These are phyloP conservation scores for Probaryconus sp. DNA, from an alignment of 1,140 invertebrate genomes.

Conservation along the genomic window DNA sequence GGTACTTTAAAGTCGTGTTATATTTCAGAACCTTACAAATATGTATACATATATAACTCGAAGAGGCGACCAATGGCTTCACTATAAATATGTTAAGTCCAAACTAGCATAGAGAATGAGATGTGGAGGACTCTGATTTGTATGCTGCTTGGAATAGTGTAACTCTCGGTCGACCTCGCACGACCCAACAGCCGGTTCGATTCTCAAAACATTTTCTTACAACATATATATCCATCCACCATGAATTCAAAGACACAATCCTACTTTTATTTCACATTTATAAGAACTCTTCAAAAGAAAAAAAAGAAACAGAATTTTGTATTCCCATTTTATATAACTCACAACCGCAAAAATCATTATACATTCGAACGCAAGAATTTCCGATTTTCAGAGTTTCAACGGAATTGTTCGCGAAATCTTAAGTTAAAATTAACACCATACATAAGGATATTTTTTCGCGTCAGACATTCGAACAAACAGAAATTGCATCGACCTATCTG, in stretches of 20 bases:
- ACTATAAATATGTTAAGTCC: slow-evolving; percentile 44
- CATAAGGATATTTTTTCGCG: no score
- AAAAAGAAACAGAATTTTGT: no score
- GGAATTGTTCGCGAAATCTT: no score
- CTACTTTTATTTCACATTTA: neutral
- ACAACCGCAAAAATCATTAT: no score
- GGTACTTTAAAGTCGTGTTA: slow-evolving; percentile 13
- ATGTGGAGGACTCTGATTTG: slow-evolving; percentile 39
- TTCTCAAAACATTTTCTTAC: slow-evolving; percentile 24
- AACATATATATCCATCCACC: slow-evolving; percentile 12
- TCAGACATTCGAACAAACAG: no score
- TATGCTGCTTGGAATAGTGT: slow-evolving; percentile 30
- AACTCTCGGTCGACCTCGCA: slow-evolving; percentile 13
- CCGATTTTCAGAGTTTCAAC: no score
- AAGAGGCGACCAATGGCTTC: slow-evolving; percentile 21
- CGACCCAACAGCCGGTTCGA: slow-evolving; percentile 16
- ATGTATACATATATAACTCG: slow-evolving; percentile 11
- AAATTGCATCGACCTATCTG: no score
- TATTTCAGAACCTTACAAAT: slow-evolving; percentile 14
- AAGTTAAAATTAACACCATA: no score
- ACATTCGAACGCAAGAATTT: no score
- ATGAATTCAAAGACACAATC: slow-evolving; percentile 4
- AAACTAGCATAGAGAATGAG: slow-evolving; percentile 28
- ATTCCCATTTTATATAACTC: no score
- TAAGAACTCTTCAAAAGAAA: neutral